Evolutionary conservation across 1,140 invertebrate genomes (phyloP).

Genomic region (Epicauta chinensis): DNA sequence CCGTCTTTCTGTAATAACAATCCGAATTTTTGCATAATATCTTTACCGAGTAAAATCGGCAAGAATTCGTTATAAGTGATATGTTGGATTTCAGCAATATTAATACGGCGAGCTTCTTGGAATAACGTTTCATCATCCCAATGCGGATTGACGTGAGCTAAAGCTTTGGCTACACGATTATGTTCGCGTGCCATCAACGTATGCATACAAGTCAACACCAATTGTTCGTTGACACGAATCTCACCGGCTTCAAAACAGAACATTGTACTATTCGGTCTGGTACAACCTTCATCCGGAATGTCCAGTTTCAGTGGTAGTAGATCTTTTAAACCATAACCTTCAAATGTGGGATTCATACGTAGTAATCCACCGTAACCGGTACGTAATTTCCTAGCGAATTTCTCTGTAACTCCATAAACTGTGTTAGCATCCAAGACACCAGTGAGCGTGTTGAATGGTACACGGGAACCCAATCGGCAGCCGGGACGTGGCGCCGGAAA

Average conservation of each 20-base stretch:
- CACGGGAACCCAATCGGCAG: slow-evolving; percentile 66
- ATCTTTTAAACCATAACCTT: slow-evolving; percentile 82
- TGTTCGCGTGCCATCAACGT: slow-evolving; percentile 85
- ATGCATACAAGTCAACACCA: slow-evolving; percentile 86
- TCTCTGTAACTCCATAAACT: slow-evolving; percentile 75
- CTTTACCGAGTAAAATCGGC: slow-evolving; percentile 87
- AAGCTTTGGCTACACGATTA: slow-evolving; percentile 71
- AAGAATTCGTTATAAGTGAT: slow-evolving; percentile 93
- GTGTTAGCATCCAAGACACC: slow-evolving; percentile 79
- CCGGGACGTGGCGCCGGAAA: slow-evolving; percentile 77
- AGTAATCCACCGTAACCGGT: slow-evolving; percentile 71
- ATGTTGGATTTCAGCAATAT: slow-evolving; percentile 86
- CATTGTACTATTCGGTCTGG: slow-evolving; percentile 77
- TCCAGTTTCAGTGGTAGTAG: slow-evolving; percentile 82
- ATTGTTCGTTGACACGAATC: slow-evolving; percentile 89
- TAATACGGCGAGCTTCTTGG: slow-evolving; percentile 84
- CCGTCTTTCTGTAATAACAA: slow-evolving; percentile 76
- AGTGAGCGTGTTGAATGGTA: slow-evolving; percentile 77
- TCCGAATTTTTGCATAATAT: slow-evolving; percentile 88
- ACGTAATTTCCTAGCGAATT: slow-evolving; percentile 70
- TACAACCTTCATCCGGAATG: slow-evolving; percentile 89
- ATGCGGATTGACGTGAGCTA: slow-evolving; percentile 80
- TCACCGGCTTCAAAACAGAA: slow-evolving; percentile 92
- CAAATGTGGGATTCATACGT: slow-evolving; percentile 83
- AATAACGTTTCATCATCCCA: slow-evolving; percentile 94